These are phyloP conservation scores for Cataglyphis hispanica DNA, from an alignment of 1,140 invertebrate species.

Conservation along the genomic window DNA sequence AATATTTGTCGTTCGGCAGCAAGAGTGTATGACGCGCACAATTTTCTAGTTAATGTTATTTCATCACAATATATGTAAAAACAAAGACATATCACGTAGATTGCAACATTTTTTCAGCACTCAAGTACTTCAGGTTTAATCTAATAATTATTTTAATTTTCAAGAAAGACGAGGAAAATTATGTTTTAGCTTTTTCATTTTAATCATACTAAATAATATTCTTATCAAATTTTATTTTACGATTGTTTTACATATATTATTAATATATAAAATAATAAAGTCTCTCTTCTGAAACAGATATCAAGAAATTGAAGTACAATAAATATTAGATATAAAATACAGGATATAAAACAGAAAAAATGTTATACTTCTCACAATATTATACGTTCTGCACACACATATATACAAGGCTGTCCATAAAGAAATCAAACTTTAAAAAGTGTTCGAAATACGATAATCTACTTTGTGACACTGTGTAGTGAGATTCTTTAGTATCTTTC, in stretches of 20 bases:
- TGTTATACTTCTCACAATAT: background rate
- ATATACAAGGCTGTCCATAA: too few species aligned
- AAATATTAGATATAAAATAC: background rate
- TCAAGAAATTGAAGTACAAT: background rate
- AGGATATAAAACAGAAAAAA: constrained; percentile 5
- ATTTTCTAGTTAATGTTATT: constrained; percentile 16
- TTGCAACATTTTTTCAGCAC: background rate
- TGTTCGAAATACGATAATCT: too few species aligned
- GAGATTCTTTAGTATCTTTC: too few species aligned
- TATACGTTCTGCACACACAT: too few species aligned
- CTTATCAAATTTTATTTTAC: background rate
- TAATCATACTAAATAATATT: background rate
- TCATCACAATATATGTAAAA: background rate
- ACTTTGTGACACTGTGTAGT: too few species aligned
- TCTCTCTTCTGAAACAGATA: background rate
- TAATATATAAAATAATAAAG: background rate
- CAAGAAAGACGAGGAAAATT: background rate
- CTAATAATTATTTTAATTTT: constrained; percentile 1
- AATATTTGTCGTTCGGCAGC: constrained; percentile 34
- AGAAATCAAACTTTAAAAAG: too few species aligned
- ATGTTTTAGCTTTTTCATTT: background rate
- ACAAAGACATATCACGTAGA: background rate
- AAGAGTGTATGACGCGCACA: background rate
- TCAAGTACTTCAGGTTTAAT: background rate
- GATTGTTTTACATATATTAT: too few species aligned